These are phyloP conservation scores for Crocallis elinguaria DNA, from an alignment of 2,888 invertebrate genomes.

Conservation along the genomic window DNA sequence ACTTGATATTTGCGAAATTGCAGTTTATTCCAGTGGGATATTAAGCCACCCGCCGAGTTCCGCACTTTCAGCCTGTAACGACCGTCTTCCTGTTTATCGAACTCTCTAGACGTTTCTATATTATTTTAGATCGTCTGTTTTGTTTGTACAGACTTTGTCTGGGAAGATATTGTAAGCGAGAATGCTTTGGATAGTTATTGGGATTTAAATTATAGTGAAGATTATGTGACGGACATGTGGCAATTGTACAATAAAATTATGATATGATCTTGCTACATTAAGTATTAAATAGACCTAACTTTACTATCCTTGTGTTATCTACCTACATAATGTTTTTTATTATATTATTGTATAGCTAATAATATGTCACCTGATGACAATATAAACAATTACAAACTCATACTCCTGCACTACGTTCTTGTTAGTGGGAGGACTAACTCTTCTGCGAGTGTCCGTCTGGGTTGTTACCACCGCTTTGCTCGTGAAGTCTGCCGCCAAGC, in stretches of 20 bases:
- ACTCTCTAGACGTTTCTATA: slow-evolving; percentile 44
- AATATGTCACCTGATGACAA: too few species aligned
- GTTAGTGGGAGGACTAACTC: too few species aligned
- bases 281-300: too few species aligned
- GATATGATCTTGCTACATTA: too few species aligned
- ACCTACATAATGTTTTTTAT: too few species aligned
- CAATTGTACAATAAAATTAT: not conserved
- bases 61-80: slow-evolving; percentile 56
- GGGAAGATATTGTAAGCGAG: not conserved
- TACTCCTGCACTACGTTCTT: too few species aligned
- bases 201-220: not conserved
- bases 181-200: not conserved
- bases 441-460: too few species aligned
- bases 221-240: not conserved
- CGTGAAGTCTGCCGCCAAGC: too few species aligned
- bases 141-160: slow-evolving; percentile 32
- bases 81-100: slow-evolving; percentile 69
- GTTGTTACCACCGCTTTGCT: too few species aligned
- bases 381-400: too few species aligned
- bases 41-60: slow-evolving; percentile 68
- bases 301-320: too few species aligned
- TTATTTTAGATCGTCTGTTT: slow-evolving; percentile 44
- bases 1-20: slow-evolving; percentile 73
- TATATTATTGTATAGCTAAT: too few species aligned
- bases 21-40: slow-evolving; percentile 75